Base-by-base conservation (phyloP, 2,113 vertebrate species). In the Salvelinus alpinus region DNA sequence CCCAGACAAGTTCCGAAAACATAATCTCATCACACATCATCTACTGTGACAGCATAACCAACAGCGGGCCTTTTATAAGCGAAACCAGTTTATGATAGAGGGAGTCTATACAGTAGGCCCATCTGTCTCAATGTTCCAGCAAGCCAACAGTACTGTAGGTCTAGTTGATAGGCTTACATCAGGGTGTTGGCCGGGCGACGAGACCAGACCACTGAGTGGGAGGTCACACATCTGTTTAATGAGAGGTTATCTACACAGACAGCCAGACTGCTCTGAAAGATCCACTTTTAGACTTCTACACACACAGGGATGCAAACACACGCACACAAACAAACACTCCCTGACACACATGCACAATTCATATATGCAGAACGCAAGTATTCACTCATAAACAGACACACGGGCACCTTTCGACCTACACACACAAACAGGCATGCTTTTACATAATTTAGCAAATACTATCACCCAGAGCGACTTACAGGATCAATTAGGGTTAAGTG, bases 221-320 rank as follows among this genome's bases (percentile, higher is more conserved):
- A 80, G 81, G 34, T 78, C 74, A 84, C 80, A 76, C 70, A 77
- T 73, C 79, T 65, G 57, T 74, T 71, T 84, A 83, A 86, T 85
- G 70, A 80, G 64, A 71, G 81, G 87, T 85, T 87, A 85, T 80
- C 80, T 70, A 65, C 60, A 71, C 44, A 65, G 25, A 71, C 59
- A 29, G 1, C 29, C 11, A 29, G 60, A 22, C 73, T 54, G 66
- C 59, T 78, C 54, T 71, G 71, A 73, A 78, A 75, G 25, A 74
- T 65, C 75, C 70, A 22, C 84, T 78, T 79, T 78, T 72, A 82
- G 57, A 84, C 74, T 82, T 78, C 54, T 54, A 79, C 68, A 77
- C 69, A 57, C 77, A 71, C 51, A 64, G 31, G 31, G 5, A 31
- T 31, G 31, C 31, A 31, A 31, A 31, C 31, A 31, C 5, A 5